Conservation (phyloP, 2,797 vertebrate species). For the Diplodus puntazzo region DNA sequence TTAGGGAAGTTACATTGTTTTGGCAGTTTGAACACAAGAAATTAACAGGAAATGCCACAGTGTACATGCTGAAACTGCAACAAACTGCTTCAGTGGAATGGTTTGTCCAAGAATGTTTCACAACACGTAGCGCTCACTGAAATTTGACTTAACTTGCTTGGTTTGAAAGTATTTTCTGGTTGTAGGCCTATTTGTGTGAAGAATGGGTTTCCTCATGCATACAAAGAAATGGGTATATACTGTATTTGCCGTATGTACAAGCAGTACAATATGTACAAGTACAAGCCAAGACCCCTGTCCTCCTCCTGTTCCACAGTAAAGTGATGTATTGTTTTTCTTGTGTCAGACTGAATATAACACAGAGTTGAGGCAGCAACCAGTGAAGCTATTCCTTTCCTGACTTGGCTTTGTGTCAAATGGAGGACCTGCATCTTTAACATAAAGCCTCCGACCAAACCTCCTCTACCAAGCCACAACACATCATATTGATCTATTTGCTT, state of each 20-base stretch:
- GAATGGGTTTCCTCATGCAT: too few relatives aligned
- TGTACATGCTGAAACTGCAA: background rate
- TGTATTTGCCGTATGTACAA: background rate
- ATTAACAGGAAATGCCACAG: background rate
- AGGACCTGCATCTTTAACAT: background rate
- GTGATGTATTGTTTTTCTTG: background rate
- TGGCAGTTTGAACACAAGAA: background rate
- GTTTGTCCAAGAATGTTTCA: too few relatives aligned
- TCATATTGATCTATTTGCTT: background rate
- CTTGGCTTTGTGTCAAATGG: conserved; percentile 6
- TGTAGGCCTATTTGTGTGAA: background rate
- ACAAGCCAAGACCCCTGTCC: background rate
- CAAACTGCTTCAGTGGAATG: background rate
- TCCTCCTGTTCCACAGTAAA: background rate
- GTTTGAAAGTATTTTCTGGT: background rate
- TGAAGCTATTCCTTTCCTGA: background rate
- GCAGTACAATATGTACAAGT: too few relatives aligned
- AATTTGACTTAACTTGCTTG: background rate
- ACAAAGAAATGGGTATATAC: background rate
- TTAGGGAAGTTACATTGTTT: background rate
- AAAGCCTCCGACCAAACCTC: background rate
- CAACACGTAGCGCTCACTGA: too few relatives aligned
- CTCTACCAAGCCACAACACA: background rate
- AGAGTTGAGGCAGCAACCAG: background rate
- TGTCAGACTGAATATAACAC: conserved; percentile 6